These are phyloP conservation scores for Zygogramma bicolorata DNA, from an alignment of 2,888 invertebrate genomes.

Conservation along the genomic window DNA sequence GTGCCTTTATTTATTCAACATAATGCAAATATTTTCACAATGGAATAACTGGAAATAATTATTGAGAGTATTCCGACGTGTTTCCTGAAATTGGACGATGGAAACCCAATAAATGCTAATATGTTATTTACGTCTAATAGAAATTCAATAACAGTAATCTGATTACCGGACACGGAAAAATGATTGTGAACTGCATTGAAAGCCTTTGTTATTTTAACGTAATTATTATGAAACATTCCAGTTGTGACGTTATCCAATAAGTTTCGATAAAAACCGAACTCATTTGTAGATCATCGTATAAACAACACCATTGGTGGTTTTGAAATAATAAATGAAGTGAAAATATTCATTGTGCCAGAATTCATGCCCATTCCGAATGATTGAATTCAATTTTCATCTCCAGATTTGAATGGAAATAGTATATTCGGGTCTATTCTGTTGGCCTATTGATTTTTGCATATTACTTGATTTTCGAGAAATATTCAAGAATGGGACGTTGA, in stretches of 20 bases:
- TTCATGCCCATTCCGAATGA: no score
- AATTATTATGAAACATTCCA: not conserved
- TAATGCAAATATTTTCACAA: no score
- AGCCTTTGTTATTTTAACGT: not conserved
- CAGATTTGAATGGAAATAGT: no score
- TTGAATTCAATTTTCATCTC: no score
- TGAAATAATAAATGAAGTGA: not conserved
- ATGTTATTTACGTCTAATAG: not conserved
- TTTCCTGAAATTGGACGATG: not conserved
- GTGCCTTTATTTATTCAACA: no score
- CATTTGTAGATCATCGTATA: not conserved
- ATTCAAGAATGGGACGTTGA: not conserved
- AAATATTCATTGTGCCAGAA: not conserved
- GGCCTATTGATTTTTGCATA: no score
- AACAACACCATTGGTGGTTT: not conserved
- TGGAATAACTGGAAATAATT: not conserved
- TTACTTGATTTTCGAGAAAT: no score
- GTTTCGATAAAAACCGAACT: not conserved
- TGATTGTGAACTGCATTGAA: not conserved
- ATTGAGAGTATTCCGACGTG: not conserved
- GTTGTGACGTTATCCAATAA: not conserved
- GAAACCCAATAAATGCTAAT: not conserved
- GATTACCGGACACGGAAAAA: not conserved
- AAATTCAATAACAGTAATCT: slow-evolving; percentile 2
- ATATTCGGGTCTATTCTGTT: no score